Conservation (phyloP, 1,140 invertebrate genomes). For the Zaprionus ornatus region DNA sequence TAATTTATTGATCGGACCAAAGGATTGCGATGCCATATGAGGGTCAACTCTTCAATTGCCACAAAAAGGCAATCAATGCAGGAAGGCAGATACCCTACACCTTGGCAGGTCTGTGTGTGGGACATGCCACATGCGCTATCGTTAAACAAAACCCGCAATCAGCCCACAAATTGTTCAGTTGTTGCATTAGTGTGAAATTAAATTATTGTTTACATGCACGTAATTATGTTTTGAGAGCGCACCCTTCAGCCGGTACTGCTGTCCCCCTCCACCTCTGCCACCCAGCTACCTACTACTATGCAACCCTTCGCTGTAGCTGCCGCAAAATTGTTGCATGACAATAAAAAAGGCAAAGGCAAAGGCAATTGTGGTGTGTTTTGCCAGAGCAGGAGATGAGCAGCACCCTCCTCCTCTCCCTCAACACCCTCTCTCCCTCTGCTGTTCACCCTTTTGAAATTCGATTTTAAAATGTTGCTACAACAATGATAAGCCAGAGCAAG, state of each 20-base stretch:
- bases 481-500: conserved; percentile 33
- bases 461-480: conserved; percentile 69
- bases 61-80: conserved; percentile 13
- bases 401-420: not conserved
- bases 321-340: conserved; percentile 54
- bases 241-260: conserved; percentile 4
- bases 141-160: conserved; percentile 75
- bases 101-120: not conserved
- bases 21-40: conserved; percentile 4
- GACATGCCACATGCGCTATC: conserved; percentile 13
- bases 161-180: conserved; percentile 80
- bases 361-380: conserved; percentile 12
- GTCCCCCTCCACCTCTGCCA: conserved; percentile 31
- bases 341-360: conserved; percentile 38
- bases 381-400: conserved; percentile 18
- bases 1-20: conserved; percentile 35
- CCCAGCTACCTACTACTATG: conserved; percentile 22
- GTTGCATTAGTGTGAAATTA: conserved; percentile 79
- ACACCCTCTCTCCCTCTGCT: not conserved
- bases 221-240: conserved; percentile 71
- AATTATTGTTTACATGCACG: conserved; percentile 83
- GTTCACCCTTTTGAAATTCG: conserved; percentile 54
- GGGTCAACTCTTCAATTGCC: conserved; percentile 25
- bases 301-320: too few relatives aligned
- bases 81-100: conserved; percentile 13